Base-by-base conservation (phyloP, 1,140 invertebrate species). In the Episyrphus balteatus region DNA sequence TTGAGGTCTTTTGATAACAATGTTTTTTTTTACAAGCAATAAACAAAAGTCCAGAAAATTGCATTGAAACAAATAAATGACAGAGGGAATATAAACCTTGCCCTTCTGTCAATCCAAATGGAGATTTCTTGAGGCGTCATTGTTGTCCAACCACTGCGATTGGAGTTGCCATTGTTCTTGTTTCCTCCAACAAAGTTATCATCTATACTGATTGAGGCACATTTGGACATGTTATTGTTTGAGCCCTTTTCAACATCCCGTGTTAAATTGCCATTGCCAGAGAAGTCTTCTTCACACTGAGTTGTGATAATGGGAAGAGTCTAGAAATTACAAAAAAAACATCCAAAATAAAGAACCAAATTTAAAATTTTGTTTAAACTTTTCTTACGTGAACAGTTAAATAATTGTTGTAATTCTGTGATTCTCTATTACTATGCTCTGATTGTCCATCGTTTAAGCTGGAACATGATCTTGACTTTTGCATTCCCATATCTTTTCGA, bases 51-150 rank as follows among this genome's bases (percentile, higher is more conserved):
- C 87, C 88, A 92, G 55, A 90, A 92, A 39, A 90, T 73, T 40
- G 84, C 70, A 58, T 92, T 92, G 58, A 91, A 91, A 38, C 88
- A 73, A 1, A 90, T 55, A 61, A 91, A 92, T 1, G 81, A 68
- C 2, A 82, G 56, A 0, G 88, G 88, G 61, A 91, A 92, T 3
- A 86, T 66, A 14, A 87, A 70, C 30, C 88, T 74, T 19, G 86
- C 86, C 10, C 85, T 75, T 11, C 46, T 51, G 54, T 91, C 88
- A 38, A 92, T 88, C 85, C 86, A 88, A 37, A 83, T 83, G 44
- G 87, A 83, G 34, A 88, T 88, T 64, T 89, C 83, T 55, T 89
- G 86, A 0, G 87, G 86, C 2, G 86, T 88, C 77, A 89, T 84
- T 3, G 84, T 87, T 12, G 85, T 86, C 73, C 86, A 86, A 18